phyloP scores from a whole-genome alignment of 2,888 invertebrate genomes.

The Ennomos quercinarius region DNA sequence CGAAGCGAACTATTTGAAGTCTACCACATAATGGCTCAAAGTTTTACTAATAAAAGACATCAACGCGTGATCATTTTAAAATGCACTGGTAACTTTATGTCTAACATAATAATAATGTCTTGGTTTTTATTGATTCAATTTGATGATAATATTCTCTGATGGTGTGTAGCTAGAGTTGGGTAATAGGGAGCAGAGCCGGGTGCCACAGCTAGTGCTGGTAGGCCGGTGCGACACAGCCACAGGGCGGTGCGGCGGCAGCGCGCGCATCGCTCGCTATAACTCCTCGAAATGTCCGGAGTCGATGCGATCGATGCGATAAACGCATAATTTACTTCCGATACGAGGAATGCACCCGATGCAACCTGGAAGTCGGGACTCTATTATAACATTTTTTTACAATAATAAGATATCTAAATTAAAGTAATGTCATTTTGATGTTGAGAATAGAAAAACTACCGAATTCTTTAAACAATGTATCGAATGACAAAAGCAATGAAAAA shows the following conservation, averaged over 20 bases:
- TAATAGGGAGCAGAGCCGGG: background rate
- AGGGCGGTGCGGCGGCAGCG: conserved; percentile 33
- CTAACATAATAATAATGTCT: background rate
- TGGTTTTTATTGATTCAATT: background rate
- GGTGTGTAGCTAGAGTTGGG: too few species aligned
- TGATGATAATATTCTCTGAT: too few species aligned
- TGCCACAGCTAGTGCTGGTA: background rate
- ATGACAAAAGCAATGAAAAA: conserved; percentile 6
- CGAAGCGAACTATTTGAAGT: too few species aligned
- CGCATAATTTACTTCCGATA: conserved; percentile 70
- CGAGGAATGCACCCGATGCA: conserved; percentile 33
- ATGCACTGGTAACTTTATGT: background rate
- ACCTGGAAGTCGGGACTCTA: conserved; percentile 12
- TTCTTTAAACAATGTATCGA: conserved; percentile 11
- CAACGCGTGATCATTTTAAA: conserved; percentile 6
- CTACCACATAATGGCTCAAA: background rate
- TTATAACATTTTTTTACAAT: conserved; percentile 31
- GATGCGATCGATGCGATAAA: conserved; percentile 63
- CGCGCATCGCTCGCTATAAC: conserved; percentile 43
- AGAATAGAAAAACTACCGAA: conserved; percentile 25
- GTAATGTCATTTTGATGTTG: conserved; percentile 26
- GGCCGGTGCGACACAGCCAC: conserved; percentile 15
- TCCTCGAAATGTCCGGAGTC: conserved; percentile 48
- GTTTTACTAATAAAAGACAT: conserved; percentile 9
- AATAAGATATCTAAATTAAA: conserved; percentile 35